Conservation (phyloP, 2,113 vertebrate species). For the Thymallus thymallus region DNA sequence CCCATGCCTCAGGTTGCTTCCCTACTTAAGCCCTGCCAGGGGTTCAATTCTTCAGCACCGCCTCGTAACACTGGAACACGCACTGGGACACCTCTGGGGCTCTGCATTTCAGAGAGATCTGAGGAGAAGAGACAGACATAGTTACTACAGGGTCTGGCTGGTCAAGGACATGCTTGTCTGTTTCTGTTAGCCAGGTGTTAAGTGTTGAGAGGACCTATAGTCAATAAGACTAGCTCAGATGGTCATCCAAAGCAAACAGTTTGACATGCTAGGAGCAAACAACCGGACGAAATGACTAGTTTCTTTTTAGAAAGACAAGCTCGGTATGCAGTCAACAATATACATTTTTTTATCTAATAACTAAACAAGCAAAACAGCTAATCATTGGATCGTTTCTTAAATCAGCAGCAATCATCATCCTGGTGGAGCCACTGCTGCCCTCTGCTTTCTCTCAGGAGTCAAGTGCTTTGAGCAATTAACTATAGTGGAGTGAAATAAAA, state of each 20-base stretch:
- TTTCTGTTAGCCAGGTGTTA: neutral
- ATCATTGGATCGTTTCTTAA: neutral
- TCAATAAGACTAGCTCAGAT: neutral
- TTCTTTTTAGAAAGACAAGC: neutral
- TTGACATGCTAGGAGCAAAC: neutral
- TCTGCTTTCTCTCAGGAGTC: neutral
- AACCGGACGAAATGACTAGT: too few relatives aligned
- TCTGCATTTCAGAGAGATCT: slow-evolving; percentile 93
- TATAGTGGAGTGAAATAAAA: neutral
- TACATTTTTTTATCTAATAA: neutral
- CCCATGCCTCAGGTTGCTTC: neutral
- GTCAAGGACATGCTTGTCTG: neutral
- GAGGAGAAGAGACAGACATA: slow-evolving; percentile 27
- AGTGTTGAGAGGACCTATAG: neutral
- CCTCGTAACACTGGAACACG: slow-evolving; percentile 89
- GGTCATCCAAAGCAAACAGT: neutral
- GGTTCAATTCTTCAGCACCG: slow-evolving; percentile 90
- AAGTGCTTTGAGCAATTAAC: neutral
- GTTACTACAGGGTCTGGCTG: neutral
- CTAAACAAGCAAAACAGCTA: too few relatives aligned
- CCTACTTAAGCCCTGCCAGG: neutral
- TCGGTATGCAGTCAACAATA: neutral
- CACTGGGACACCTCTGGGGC: slow-evolving; percentile 89
- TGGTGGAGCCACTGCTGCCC: neutral
- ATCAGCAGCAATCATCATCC: neutral